Evolutionary conservation across 2,888 invertebrate species (phyloP).

Genomic region (Chesias legatella): DNA sequence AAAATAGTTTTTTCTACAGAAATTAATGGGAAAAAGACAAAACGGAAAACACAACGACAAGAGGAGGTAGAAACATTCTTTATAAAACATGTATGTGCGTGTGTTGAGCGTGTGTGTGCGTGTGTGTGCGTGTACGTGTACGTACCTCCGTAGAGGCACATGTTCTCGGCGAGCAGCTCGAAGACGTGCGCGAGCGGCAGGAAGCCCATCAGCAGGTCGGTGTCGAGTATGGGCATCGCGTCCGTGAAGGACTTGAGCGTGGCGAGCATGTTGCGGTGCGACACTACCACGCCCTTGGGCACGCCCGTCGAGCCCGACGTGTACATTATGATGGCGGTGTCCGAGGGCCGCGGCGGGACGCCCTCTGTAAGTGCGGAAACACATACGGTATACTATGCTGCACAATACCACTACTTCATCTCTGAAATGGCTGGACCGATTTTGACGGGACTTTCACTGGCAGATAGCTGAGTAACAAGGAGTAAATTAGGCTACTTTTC

Average conservation of each 20-base stretch:
- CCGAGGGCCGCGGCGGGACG: slow-evolving; percentile 83
- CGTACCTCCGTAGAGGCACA: slow-evolving; percentile 90
- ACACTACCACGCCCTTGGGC: slow-evolving; percentile 93
- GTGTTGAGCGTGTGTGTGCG: too few relatives aligned
- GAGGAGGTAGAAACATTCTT: too few relatives aligned
- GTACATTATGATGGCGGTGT: slow-evolving; percentile 99
- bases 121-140: slow-evolving; percentile 61
- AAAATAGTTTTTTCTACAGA: too few relatives aligned
- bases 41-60: too few relatives aligned
- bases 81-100: too few relatives aligned
- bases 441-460: too few relatives aligned
- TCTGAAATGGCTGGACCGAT: too few relatives aligned
- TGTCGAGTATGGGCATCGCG: slow-evolving; percentile 84
- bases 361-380: slow-evolving; percentile 62
- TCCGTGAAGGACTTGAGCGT: slow-evolving; percentile 91
- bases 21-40: too few relatives aligned
- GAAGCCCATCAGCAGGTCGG: slow-evolving; percentile 95
- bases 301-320: slow-evolving; percentile 98
- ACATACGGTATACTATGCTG: background rate
- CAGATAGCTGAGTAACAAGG: too few relatives aligned
- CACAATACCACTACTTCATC: too few relatives aligned
- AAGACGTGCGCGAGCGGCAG: slow-evolving; percentile 98
- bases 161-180: slow-evolving; percentile 94
- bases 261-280: slow-evolving; percentile 90
- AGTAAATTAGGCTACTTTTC: too few relatives aligned